phyloP scores from a whole-genome alignment of 2,113 vertebrate species.

The Entelurus aequoreus region DNA sequence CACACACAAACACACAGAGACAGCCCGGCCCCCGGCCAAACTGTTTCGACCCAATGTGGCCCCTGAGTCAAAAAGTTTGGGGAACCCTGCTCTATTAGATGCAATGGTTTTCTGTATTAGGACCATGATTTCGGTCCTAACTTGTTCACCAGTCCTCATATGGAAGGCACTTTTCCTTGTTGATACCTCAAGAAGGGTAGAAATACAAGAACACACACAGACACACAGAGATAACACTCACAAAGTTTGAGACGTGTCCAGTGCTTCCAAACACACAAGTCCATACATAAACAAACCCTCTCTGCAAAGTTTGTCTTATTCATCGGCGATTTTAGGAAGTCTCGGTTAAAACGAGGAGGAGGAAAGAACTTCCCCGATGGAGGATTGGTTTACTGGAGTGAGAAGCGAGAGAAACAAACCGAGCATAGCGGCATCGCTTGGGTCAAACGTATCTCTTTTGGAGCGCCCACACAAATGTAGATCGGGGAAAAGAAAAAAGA shows the following conservation, averaged over 20 bases:
- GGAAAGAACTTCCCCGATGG: conserved; percentile 40
- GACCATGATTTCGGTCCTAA: no score
- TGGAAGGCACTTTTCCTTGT: no score
- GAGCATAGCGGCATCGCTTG: conserved; percentile 46
- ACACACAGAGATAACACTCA: conserved; percentile 43
- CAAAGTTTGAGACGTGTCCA: conserved; percentile 52
- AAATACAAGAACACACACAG: no score
- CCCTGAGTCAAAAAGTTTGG: no score
- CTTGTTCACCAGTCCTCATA: no score
- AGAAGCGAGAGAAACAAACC: conserved; percentile 56
- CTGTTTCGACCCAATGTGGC: no score
- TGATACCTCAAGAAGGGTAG: no score
- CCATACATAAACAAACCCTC: conserved; percentile 32
- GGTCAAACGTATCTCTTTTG: conserved; percentile 30
- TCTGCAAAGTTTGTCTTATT: conserved; percentile 43
- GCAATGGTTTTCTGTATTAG: no score
- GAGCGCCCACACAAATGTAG: conserved; percentile 17
- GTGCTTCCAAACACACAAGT: conserved; percentile 31
- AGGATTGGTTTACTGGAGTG: conserved; percentile 51
- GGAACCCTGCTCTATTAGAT: no score
- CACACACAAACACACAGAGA: no score
- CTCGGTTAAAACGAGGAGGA: conserved; percentile 53
- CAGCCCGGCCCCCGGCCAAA: no score
- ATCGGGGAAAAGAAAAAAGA: conserved; percentile 21
- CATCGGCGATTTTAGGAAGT: conserved; percentile 55